These are phyloP conservation scores for Lithophane leautieri DNA, from an alignment of 2,888 invertebrate species.

Conservation along the genomic window DNA sequence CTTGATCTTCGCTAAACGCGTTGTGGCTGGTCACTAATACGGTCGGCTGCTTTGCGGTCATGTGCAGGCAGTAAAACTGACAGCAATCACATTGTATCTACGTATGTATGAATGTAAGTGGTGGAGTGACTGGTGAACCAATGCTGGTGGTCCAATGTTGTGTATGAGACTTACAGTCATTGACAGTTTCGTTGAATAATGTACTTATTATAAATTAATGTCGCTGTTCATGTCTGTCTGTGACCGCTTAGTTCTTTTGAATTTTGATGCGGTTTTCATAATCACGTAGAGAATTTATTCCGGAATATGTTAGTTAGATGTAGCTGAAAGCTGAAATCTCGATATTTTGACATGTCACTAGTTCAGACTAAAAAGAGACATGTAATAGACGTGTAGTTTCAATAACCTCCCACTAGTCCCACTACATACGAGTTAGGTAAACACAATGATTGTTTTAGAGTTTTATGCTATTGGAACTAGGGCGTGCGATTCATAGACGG, in stretches of 20 bases:
- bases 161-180: not conserved
- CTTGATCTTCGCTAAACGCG: constrained; percentile 45
- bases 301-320: not conserved
- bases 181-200: not conserved
- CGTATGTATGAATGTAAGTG: not conserved
- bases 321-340: not conserved
- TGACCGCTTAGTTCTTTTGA: not conserved
- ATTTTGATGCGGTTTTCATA: not conserved
- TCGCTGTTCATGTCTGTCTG: not conserved
- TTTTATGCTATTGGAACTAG: constrained; percentile 18
- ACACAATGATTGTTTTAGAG: constrained; percentile 23
- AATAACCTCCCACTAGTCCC: not conserved
- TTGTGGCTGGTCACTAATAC: constrained; percentile 28
- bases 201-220: not conserved
- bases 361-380: not conserved
- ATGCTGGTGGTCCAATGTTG: not conserved
- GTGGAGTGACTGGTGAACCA: not conserved
- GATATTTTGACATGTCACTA: not conserved
- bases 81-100: constrained; percentile 8
- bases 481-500: constrained; percentile 47
- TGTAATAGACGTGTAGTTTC: not conserved
- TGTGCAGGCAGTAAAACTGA: constrained; percentile 23
- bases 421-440: not conserved
- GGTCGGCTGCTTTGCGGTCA: constrained; percentile 44
- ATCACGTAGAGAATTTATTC: not conserved